Evolutionary conservation across 2,797 vertebrate genomes (phyloP).

Genomic region (Esox masquinongy): DNA sequence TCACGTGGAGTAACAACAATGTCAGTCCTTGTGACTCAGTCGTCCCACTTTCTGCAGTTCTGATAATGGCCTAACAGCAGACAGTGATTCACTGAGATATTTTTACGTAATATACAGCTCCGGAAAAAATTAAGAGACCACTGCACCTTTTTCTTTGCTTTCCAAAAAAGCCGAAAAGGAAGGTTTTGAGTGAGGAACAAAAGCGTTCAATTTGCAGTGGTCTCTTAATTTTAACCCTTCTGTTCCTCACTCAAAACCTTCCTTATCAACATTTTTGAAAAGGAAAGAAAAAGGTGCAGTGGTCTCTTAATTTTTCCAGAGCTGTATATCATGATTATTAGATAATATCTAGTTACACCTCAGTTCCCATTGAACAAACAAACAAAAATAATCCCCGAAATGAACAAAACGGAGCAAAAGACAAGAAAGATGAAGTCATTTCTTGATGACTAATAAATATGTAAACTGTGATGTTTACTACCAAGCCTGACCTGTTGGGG

Average conservation of each 20-base stretch:
- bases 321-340: background rate
- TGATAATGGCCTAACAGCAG: constrained; percentile 2
- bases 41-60: background rate
- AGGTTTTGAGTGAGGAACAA: too few species aligned
- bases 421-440: background rate
- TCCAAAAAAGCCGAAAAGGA: too few species aligned
- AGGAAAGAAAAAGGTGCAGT: too few species aligned
- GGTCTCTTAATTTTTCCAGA: too few species aligned
- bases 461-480: background rate
- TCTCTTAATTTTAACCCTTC: too few species aligned
- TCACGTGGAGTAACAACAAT: background rate
- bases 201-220: too few species aligned
- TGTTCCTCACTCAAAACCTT: too few species aligned
- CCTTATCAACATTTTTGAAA: too few species aligned
- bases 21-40: background rate
- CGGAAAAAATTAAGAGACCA: too few species aligned
- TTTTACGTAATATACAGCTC: too few species aligned
- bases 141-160: too few species aligned
- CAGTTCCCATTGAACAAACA: background rate
- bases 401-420: background rate
- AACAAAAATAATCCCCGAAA: background rate
- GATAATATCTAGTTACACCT: background rate
- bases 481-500: constrained; percentile 74
- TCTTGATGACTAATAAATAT: background rate
- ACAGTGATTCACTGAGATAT: background rate